Evolutionary conservation across 2,113 vertebrate species (phyloP).

Genomic region (Chamaetylas fuelleborni): DNA sequence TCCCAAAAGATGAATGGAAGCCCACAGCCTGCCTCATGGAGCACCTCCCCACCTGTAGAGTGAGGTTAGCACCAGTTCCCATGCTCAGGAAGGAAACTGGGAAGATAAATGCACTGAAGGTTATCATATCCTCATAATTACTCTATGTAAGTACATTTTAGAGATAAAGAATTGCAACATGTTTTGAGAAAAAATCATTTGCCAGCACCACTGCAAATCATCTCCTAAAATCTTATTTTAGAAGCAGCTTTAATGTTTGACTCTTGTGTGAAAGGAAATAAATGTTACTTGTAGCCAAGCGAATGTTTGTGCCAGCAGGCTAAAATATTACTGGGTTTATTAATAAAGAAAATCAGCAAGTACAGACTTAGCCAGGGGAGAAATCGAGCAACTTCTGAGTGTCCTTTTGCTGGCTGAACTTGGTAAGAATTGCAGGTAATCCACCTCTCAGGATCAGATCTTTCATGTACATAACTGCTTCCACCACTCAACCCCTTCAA

Average conservation of each 20-base stretch:
- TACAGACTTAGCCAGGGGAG: background rate
- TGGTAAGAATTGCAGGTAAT: slow-evolving; percentile 1
- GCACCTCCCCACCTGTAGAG: background rate
- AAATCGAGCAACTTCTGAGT: background rate
- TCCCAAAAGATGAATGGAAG: background rate
- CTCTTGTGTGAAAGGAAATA: slow-evolving; percentile 23
- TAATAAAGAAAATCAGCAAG: slow-evolving; percentile 44
- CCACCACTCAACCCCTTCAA: slow-evolving; percentile 10
- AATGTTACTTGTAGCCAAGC: slow-evolving; percentile 39
- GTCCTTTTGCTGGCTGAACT: background rate
- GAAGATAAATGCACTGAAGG: background rate
- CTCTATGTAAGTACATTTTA: background rate
- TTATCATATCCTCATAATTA: background rate
- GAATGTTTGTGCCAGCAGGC: slow-evolving; percentile 42
- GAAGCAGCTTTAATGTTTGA: slow-evolving; percentile 40
- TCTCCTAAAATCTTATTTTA: slow-evolving; percentile 53
- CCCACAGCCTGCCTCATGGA: background rate
- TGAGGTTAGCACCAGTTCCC: background rate
- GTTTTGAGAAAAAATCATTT: slow-evolving; percentile 28
- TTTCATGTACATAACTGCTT: background rate
- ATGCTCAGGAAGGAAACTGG: background rate
- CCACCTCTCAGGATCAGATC: slow-evolving; percentile 19
- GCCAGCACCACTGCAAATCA: background rate
- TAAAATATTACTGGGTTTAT: slow-evolving; percentile 34
- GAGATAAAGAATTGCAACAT: background rate